Percentiles rank a stretch among this genome's conserved stretches.
These are phyloP conservation scores for Drosophila lacicola DNA, from an alignment of 2,888 invertebrate genomes.

Conservation along the genomic window DNA sequence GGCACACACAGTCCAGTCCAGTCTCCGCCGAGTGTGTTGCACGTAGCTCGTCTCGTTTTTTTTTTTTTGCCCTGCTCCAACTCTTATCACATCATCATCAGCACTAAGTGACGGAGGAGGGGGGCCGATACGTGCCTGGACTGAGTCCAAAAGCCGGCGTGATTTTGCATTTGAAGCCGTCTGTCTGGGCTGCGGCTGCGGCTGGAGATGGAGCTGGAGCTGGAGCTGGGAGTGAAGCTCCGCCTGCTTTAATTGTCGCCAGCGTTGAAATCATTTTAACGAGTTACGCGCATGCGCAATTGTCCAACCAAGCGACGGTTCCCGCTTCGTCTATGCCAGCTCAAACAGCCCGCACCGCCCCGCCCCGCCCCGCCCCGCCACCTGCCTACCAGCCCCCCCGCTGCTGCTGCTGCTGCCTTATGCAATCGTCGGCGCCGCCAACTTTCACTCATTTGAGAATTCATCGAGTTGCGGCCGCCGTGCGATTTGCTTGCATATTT, in stretches of 20 bases:
- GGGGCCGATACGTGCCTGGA: conserved; percentile 61
- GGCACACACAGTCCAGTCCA: conserved; percentile 29
- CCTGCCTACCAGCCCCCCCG: background rate
- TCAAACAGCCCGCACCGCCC: background rate
- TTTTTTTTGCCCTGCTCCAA: conserved; percentile 33
- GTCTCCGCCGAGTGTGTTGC: conserved; percentile 12
- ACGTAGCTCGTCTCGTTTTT: conserved; percentile 37
- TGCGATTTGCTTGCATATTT: conserved; percentile 55
- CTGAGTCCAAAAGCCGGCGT: conserved; percentile 46
- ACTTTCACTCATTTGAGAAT: conserved; percentile 78
- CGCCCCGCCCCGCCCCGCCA: background rate
- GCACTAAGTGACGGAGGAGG: background rate
- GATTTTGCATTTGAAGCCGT: conserved; percentile 40
- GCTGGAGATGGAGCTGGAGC: conserved; percentile 4
- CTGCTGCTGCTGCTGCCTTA: conserved; percentile 25
- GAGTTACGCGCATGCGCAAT: conserved; percentile 78
- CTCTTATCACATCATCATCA: conserved; percentile 47
- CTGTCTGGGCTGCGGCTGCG: conserved; percentile 1
- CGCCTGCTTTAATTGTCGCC: conserved; percentile 68
- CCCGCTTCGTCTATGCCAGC: conserved; percentile 22
- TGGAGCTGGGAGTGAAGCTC: conserved; percentile 10
- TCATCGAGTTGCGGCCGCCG: conserved; percentile 60
- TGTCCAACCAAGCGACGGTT: conserved; percentile 69
- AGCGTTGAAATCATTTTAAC: conserved; percentile 63
- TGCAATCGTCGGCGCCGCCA: conserved; percentile 43